Evolutionary conservation across 2,113 vertebrate genomes (phyloP), one percentile per base, ranked within the genome.

Genomic region (Brevimyrus niger): DNA sequence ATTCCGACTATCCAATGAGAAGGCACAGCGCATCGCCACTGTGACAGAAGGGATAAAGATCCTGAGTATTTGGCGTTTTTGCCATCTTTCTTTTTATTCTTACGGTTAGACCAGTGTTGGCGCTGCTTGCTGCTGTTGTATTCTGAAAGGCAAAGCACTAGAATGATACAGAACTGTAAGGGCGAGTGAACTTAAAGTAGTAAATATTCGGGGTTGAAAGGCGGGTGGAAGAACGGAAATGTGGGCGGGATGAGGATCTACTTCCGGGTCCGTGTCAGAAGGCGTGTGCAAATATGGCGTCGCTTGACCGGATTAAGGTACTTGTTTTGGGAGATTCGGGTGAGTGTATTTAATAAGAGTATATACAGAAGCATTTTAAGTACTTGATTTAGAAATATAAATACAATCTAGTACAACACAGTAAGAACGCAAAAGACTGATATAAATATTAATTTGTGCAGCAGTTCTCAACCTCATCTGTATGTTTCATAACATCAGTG

Each of bases 271-370:
- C 3, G 3, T 0, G 7, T 2, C 11, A 21, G 48, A 38, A 46
- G 48, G 10, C 31, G 27, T 19, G 8, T 89, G 17, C n/a, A 89
- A 94, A 95, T 90, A 99, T 99, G 98, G 98, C 97, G 85, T 97
- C 98, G 53, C 92, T 99, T 91, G 98, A 99, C 88, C 96, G 98
- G 83, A 97, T 99, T 1, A 99, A 99, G 94, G 97, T 99, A 1
- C 90, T 99, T 92, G 98, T 99, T 89, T 94, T 99, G 92, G 98
- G 98, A 44, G 98, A 99, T 94, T 99, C 98, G 21, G 98, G 98
- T 99, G 93, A 97, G 96, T 91, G 53, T 38, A 13, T 85, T 47
- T 19, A 44, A 42, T 13, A 31, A 46, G 4, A 0, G 2, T 35
- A n/a, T 42, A 38, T 47, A 48, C 46, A 17, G 5, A 73, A 46